Evolutionary conservation across 2,888 invertebrate genomes (phyloP).

Genomic region (Ganaspis brasiliensis): DNA sequence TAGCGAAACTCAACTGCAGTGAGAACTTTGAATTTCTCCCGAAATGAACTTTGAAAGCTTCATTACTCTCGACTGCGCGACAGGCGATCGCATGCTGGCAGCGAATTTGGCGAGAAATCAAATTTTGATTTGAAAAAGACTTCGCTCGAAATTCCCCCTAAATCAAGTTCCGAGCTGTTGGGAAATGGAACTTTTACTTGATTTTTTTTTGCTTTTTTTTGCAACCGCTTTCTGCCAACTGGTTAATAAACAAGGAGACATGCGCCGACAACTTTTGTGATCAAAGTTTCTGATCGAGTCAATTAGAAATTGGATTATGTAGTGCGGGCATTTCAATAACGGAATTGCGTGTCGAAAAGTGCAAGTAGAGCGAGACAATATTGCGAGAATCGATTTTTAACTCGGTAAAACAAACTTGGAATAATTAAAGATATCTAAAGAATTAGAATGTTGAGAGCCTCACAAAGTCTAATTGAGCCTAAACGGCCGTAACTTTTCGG

Average conservation of each 20-base stretch:
- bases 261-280: background rate
- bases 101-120: constrained; percentile 22
- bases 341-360: constrained; percentile 29
- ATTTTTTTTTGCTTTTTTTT: background rate
- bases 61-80: constrained; percentile 48
- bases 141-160: too few relatives aligned
- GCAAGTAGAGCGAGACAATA: constrained; percentile 29
- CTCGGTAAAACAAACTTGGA: too few relatives aligned
- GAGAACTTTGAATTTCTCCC: constrained; percentile 63
- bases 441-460: too few relatives aligned
- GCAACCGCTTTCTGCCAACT: background rate
- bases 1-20: constrained; percentile 51
- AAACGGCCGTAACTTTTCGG: too few relatives aligned
- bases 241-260: background rate
- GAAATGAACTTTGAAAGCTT: constrained; percentile 68
- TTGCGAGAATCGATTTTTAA: constrained; percentile 17
- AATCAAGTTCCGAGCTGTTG: too few relatives aligned
- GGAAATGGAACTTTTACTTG: background rate
- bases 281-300: constrained; percentile 1
- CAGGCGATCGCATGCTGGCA: constrained; percentile 29
- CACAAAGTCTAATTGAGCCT: too few relatives aligned
- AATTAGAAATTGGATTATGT: constrained; percentile 17
- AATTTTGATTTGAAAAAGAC: background rate
- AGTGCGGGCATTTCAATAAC: background rate
- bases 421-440: too few relatives aligned